Base-by-base conservation (phyloP, 2,113 vertebrate genomes). In the Gulo gulo region DNA sequence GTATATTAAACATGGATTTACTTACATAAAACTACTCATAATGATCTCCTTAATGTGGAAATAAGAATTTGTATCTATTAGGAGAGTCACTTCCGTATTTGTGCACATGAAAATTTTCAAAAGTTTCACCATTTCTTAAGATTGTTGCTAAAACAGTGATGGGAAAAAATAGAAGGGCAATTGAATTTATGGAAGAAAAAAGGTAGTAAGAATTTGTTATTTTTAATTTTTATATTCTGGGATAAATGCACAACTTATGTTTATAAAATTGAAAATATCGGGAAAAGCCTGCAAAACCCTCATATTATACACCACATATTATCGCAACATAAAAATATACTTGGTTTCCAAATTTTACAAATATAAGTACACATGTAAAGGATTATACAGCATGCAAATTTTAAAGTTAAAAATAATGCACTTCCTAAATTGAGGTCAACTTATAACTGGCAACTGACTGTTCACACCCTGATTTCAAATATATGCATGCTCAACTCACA, bases 331-430 rank as follows among this genome's bases (percentile, higher is more conserved):
- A 79, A 92, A 95, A 86, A 63, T 84, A 14, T 57, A 76, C 34
- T 86, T 86, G 52, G 5, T 82, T 14, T 47, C 15, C 18, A 85
- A 65, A 29, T 1, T 7, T 92, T 71, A 67, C 23, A 91, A 73
- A 82, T 67, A 97, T 50, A 94, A 92, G 78, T 31, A 61, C 23
- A 65, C 4, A 55, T 78, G 57, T 3, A 95, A 93, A 94, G 73
- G 31, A 93, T 76, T 34, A 93, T 45, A 85, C 31, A 88, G 31
- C 23, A 82, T 23, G 23, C 45, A 91, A 61, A 93, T 36, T 91
- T 97, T 96, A 79, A 95, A 94, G 82, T 93, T 97, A 97, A 97
- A 96, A 95, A 93, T 93, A 97, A 93, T 14, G 2, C 29, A 4
- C 24, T 2, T 96, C 13, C 36, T 83, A 71, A 93, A 97, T 89